Percentiles rank a stretch among this genome's conserved stretches.
Conservation (phyloP, 2,888 invertebrate species). For the Auanema freiburgensis region DNA sequence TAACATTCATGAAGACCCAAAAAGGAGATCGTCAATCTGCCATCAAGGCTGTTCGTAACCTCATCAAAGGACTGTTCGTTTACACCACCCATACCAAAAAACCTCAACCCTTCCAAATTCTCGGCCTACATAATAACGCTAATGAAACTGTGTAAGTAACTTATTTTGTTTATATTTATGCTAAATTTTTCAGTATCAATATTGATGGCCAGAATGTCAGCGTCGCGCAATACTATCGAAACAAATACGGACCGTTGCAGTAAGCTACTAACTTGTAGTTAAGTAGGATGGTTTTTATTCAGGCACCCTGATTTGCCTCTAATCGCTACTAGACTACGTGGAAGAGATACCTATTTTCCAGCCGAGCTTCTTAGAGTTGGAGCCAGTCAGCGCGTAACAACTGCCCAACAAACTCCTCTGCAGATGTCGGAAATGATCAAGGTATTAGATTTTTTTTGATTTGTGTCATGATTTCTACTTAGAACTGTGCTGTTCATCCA, state of each 20-base stretch:
- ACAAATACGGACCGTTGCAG: slow-evolving; percentile 19
- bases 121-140: too few species aligned
- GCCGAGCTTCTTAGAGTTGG: slow-evolving; percentile 33
- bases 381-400: slow-evolving; percentile 40
- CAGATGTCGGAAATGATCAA: slow-evolving; percentile 32
- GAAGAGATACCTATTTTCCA: slow-evolving; percentile 30
- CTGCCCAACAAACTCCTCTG: slow-evolving; percentile 28
- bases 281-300: slow-evolving; percentile 9
- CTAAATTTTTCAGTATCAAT: slow-evolving; percentile 2
- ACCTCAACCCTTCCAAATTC: too few species aligned
- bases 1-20: neutral
- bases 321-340: slow-evolving; percentile 23
- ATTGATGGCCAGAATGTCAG: slow-evolving; percentile 12
- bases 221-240: slow-evolving; percentile 24
- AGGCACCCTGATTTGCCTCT: slow-evolving; percentile 27
- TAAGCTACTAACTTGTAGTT: slow-evolving; percentile 11
- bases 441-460: slow-evolving; percentile 19
- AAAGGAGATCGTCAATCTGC: neutral
- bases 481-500: slow-evolving; percentile 6
- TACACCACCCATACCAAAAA: too few species aligned
- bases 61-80: too few species aligned
- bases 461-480: neutral
- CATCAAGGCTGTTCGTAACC: neutral
- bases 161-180: neutral
- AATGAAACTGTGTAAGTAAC: too few species aligned